Conservation (phyloP, 2,113 vertebrate genomes). For the Zonotrichia leucophrys region DNA sequence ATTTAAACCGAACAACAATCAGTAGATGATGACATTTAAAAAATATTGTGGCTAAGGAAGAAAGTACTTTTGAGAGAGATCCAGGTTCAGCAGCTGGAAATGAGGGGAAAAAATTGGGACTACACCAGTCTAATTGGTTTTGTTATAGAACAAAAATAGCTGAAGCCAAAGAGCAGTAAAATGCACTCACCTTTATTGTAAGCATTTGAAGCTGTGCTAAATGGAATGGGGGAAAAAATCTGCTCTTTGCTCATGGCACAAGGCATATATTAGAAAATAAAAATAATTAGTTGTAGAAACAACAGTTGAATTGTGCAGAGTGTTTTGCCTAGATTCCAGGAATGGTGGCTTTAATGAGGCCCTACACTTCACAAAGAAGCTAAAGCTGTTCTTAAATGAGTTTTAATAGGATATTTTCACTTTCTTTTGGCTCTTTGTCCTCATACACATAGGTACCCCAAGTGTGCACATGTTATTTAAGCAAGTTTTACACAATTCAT, state of each 20-base stretch:
- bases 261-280: constrained; percentile 75
- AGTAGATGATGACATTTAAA: constrained; percentile 71
- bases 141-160: constrained; percentile 71
- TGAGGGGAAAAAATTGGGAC: constrained; percentile 45
- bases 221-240: constrained; percentile 26
- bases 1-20: constrained; percentile 71
- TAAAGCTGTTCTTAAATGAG: constrained; percentile 29
- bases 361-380: constrained; percentile 50
- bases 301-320: constrained; percentile 79
- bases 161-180: constrained; percentile 63
- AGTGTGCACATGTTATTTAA: neutral
- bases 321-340: constrained; percentile 79
- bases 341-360: constrained; percentile 78
- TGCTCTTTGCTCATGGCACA: constrained; percentile 54
- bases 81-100: constrained; percentile 72
- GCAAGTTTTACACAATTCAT: constrained; percentile 13
- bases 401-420: constrained; percentile 58
- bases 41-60: constrained; percentile 54
- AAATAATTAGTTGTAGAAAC: constrained; percentile 83
- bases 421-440: constrained; percentile 44
- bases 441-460: neutral
- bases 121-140: constrained; percentile 76
- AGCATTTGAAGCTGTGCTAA: constrained; percentile 59
- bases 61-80: constrained; percentile 72
- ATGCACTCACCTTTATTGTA: constrained; percentile 68